Percentiles rank a stretch among this genome's conserved stretches.
Evolutionary conservation across 2,113 vertebrate genomes (phyloP).

Genomic region (Poeciliopsis occidentalis): DNA sequence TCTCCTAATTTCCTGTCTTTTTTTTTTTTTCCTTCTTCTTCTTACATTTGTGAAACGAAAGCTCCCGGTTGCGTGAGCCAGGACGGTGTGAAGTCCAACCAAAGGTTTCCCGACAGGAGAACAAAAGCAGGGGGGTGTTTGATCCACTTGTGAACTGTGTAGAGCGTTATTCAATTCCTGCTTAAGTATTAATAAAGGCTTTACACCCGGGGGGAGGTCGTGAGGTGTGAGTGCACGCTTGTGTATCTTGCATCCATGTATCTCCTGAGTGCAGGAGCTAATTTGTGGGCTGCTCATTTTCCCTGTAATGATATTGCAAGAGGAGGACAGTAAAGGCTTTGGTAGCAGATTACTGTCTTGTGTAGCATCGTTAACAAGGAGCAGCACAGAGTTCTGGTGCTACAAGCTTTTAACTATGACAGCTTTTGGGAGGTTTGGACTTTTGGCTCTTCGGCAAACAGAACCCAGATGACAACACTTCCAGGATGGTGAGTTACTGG

Average conservation of each 20-base stretch:
- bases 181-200: constrained; percentile 82
- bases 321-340: constrained; percentile 36
- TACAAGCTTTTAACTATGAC: constrained; percentile 3
- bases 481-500: constrained; percentile 52
- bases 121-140: constrained; percentile 72
- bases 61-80: constrained; percentile 39
- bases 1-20: constrained; percentile 5
- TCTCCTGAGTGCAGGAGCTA: constrained; percentile 28
- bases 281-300: constrained; percentile 62
- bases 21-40: neutral
- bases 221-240: constrained; percentile 50
- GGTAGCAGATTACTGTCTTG: constrained; percentile 47
- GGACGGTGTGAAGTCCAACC: constrained; percentile 46
- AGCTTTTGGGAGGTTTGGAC: constrained; percentile 22
- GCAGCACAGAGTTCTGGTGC: constrained; percentile 3
- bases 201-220: constrained; percentile 65
- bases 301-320: constrained; percentile 38
- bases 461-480: neutral
- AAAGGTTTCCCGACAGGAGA: constrained; percentile 56
- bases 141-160: constrained; percentile 70
- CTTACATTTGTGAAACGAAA: constrained; percentile 29
- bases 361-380: constrained; percentile 33
- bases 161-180: constrained; percentile 76
- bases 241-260: constrained; percentile 36
- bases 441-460: neutral